phyloP scores from a whole-genome alignment of 2,888 invertebrate genomes.

The Globia sparganii region DNA sequence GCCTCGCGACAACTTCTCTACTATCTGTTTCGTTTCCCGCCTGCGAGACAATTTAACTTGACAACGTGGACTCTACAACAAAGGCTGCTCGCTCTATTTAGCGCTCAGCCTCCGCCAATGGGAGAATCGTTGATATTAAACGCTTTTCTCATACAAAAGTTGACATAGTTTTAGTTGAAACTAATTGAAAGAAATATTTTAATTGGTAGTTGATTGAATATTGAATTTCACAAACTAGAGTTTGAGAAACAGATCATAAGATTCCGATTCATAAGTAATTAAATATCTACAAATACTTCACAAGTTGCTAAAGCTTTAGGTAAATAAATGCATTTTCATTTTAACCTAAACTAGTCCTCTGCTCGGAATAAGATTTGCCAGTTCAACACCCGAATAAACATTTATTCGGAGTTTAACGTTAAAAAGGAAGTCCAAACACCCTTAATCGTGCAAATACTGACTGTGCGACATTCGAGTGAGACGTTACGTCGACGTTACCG shows the following conservation, averaged over 20 bases:
- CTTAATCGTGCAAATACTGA: slow-evolving; percentile 83
- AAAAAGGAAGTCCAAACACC: slow-evolving; percentile 79
- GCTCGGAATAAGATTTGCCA: slow-evolving; percentile 61
- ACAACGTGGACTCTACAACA: slow-evolving; percentile 86
- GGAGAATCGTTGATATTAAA: slow-evolving; percentile 77
- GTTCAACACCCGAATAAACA: slow-evolving; percentile 75
- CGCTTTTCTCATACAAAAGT: slow-evolving; percentile 62
- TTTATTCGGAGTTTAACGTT: slow-evolving; percentile 75
- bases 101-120: slow-evolving; percentile 77
- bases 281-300: slow-evolving; percentile 3
- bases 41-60: slow-evolving; percentile 89
- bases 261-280: slow-evolving; percentile 1
- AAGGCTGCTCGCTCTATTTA: slow-evolving; percentile 87
- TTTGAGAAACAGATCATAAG: slow-evolving; percentile 1
- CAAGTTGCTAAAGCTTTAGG: not conserved
- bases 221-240: too few species aligned
- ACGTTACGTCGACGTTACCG: slow-evolving; percentile 78
- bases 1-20: slow-evolving; percentile 85
- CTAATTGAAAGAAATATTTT: slow-evolving; percentile 16
- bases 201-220: slow-evolving; percentile 9
- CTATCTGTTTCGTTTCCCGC: slow-evolving; percentile 89
- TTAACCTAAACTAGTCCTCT: slow-evolving; percentile 34
- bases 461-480: slow-evolving; percentile 78
- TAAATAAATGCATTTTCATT: slow-evolving; percentile 26
- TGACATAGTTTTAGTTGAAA: slow-evolving; percentile 45